Conservation (phyloP, 1,140 invertebrate genomes). For the Gonatopus flavifemur region DNA sequence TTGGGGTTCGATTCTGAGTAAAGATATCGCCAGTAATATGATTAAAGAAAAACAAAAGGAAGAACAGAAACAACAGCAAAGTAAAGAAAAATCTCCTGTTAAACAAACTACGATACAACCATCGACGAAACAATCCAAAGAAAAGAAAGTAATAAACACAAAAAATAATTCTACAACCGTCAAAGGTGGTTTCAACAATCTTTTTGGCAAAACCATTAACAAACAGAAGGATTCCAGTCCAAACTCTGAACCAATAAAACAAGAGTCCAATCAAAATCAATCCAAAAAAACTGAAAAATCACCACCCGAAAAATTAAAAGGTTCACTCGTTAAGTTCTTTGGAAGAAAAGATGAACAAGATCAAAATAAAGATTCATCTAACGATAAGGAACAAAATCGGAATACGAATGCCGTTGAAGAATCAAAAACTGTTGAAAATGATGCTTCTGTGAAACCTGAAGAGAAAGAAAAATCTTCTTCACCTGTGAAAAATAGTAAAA, state of each 20-base stretch:
- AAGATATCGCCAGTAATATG: neutral
- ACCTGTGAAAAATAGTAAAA: neutral
- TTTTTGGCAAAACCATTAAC: constrained; percentile 39
- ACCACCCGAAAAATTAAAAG: constrained; percentile 8
- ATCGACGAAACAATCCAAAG: neutral
- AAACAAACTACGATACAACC: constrained; percentile 10
- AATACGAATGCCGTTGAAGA: neutral
- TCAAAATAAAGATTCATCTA: neutral
- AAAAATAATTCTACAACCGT: constrained; percentile 27
- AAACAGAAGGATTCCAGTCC: constrained; percentile 19
- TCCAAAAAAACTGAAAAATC: constrained; percentile 1
- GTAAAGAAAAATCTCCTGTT: neutral
- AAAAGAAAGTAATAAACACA: constrained; percentile 1
- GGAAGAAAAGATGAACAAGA: neutral
- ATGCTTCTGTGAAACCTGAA: neutral
- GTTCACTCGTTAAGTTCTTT: no score
- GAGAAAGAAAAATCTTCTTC: neutral
- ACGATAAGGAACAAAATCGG: constrained; percentile 9
- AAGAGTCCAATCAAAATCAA: neutral
- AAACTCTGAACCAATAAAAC: constrained; percentile 16
- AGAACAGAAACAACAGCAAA: neutral
- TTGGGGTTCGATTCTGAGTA: constrained; percentile 17
- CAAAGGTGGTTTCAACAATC: constrained; percentile 39
- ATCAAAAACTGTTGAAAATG: constrained; percentile 6
- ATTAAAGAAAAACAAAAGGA: neutral